Conservation (phyloP, 2,797 vertebrate species). For the Channa striata region DNA sequence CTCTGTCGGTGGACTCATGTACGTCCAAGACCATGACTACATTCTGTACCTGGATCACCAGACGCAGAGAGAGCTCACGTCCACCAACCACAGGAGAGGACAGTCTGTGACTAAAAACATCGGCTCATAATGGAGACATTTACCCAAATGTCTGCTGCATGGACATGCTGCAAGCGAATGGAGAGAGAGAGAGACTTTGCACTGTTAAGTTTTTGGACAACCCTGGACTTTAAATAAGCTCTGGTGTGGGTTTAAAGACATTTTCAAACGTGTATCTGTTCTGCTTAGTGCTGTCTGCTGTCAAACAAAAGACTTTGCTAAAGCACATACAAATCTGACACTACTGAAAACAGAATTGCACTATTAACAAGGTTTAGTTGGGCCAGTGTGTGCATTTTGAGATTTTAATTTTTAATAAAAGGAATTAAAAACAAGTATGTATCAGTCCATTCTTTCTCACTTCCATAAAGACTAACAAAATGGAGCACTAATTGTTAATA, state of each 20-base stretch:
- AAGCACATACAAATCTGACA: constrained; percentile 2
- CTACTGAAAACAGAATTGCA: constrained; percentile 59
- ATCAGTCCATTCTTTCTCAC: no score
- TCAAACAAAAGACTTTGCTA: constrained; percentile 2
- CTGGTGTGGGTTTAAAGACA: no score
- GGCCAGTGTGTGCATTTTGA: background rate
- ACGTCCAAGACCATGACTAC: constrained; percentile 53
- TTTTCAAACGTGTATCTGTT: no score
- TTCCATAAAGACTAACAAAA: no score
- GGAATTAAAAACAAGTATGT: background rate
- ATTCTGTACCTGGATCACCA: constrained; percentile 8
- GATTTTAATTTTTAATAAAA: constrained; percentile 27
- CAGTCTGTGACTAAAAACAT: constrained; percentile 14
- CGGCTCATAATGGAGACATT: constrained; percentile 23
- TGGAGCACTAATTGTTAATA: no score
- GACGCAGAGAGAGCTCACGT: background rate
- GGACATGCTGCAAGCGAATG: background rate
- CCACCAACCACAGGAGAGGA: background rate
- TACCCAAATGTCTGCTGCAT: background rate
- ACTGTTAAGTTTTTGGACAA: no score
- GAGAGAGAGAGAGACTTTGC: no score
- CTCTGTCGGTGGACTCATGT: constrained; percentile 79
- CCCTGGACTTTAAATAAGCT: no score
- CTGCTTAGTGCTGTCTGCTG: background rate
- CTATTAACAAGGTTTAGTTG: background rate